Conservation (phyloP, 2,113 vertebrate species). For the Elephantulus edwardii region DNA sequence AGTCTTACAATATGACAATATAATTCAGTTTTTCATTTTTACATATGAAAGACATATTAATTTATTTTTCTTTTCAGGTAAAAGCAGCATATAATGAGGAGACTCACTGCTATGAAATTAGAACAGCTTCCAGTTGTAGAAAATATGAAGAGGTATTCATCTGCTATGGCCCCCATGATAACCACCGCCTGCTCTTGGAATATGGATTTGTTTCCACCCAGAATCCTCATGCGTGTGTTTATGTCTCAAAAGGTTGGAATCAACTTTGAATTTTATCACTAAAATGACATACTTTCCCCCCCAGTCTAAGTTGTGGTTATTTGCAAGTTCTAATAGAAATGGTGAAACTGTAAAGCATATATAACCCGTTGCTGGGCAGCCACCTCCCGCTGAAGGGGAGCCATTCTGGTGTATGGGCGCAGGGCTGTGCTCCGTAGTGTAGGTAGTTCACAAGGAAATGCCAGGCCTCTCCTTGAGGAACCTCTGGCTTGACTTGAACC, state of each 20-base stretch:
- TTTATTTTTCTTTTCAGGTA: conserved; percentile 83
- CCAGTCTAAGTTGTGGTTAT: background rate
- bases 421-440: background rate
- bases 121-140: conserved; percentile 78
- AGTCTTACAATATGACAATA: background rate
- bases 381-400: background rate
- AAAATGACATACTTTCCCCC: background rate
- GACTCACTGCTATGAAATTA: conserved; percentile 90
- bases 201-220: conserved; percentile 90
- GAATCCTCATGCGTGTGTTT: conserved; percentile 93
- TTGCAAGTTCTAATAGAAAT: background rate
- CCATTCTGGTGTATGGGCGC: background rate
- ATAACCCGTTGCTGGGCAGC: background rate
- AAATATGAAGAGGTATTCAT: conserved; percentile 91
- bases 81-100: conserved; percentile 89
- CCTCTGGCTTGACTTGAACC: background rate
- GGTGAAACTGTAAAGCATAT: background rate
- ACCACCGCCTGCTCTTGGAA: conserved; percentile 92
- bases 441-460: background rate
- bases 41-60: background rate
- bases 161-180: conserved; percentile 95
- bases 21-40: background rate
- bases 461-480: background rate
- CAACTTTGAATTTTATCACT: background rate
- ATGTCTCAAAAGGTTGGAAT: conserved; percentile 88